Conservation (phyloP, 2,797 vertebrate species). For the Oreochromis grahami region DNA sequence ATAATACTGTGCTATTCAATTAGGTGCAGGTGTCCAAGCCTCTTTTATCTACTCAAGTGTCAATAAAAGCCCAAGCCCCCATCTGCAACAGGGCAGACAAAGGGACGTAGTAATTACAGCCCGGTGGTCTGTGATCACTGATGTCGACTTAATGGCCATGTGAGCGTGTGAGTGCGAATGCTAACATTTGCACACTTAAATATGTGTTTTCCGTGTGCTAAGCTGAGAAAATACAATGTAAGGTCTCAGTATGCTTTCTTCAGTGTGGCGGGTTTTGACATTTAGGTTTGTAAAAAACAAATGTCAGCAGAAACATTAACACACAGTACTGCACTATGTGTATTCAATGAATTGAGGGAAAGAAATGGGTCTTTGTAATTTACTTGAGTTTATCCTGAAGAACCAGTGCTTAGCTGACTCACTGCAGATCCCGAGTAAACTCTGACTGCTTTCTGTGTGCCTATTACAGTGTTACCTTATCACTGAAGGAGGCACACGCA, state of each 20-base stretch:
- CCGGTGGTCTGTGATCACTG: slow-evolving; percentile 20
- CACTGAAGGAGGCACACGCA: background rate
- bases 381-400: background rate
- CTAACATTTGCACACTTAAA: background rate
- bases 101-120: slow-evolving; percentile 14
- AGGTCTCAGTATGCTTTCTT: background rate
- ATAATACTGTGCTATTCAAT: background rate
- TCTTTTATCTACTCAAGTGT: background rate
- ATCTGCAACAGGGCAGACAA: slow-evolving; percentile 17
- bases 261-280: background rate
- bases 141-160: slow-evolving; percentile 10
- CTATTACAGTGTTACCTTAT: slow-evolving; percentile 6
- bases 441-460: background rate
- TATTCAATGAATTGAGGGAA: background rate
- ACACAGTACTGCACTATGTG: background rate
- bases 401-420: background rate
- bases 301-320: background rate
- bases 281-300: background rate
- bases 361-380: background rate
- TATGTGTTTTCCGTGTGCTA: background rate
- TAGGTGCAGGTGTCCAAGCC: slow-evolving; percentile 1
- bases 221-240: background rate
- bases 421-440: background rate
- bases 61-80: slow-evolving; percentile 1
- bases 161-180: background rate